Evolutionary conservation across 2,888 invertebrate genomes (phyloP), one percentile per base, ranked within the genome.

Genomic region (Platypus cylindrus): DNA sequence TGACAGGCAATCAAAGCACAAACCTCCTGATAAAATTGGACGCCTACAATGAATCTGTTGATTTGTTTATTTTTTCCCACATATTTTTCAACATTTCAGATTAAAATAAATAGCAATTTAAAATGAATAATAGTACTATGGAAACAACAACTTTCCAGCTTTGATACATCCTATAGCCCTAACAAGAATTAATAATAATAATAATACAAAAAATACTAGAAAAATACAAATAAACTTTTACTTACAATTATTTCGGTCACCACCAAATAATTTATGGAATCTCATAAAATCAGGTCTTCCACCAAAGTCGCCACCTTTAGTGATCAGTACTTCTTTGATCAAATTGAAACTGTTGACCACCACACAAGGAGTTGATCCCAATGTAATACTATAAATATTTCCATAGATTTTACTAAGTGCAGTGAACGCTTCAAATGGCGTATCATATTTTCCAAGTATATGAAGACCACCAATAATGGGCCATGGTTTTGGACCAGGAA

Each of bases 221-320:
- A 25, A 25, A 5, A 13, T 7, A 11, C 22, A 8, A n/a, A n/a
- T n/a, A n/a, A n/a, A n/a, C n/a, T n/a, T n/a, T 18, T 43, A 78
- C 87, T 85, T 62, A 87, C 86, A 86, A 56, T 86, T 85, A 60
- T 84, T 83, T 35, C 85, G 67, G 61, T 86, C 79, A 18, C 84
- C 85, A 17, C 82, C 84, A 58, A 89, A 87, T 5, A 87, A 73
- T 45, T 75, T 71, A 53, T 85, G 78, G 57, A 83, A 87, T 12
- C 89, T 65, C 45, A 78, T 56, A 58, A 86, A 86, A 55, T 86
- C 75, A 0, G 87, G 86, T 7, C 89, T 67, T 8, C 85, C 83
- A 2, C 83, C 84, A 59, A 89, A 86, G 50, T 78, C 77, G 43
- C 76, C 77, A 3, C 85, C 85, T 51, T 81, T 83, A 40, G 78